phyloP scores from a whole-genome alignment of 2,797 vertebrate genomes.

The Odontamblyopus lacepedii region DNA sequence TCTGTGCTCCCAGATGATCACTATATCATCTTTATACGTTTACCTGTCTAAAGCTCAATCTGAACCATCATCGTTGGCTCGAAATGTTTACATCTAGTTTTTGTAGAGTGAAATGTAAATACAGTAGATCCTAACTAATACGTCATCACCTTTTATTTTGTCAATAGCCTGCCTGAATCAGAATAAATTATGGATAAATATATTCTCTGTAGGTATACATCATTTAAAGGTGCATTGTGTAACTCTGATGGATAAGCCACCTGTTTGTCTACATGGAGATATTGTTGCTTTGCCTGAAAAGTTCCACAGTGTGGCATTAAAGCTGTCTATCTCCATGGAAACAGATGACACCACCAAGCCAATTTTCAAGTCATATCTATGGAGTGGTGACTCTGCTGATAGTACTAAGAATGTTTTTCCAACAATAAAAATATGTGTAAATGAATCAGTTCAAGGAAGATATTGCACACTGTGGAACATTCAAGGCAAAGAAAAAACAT shows the following conservation, averaged over 20 bases:
- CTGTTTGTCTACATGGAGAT: no score
- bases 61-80: conserved; percentile 11
- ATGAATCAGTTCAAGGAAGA: no score
- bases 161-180: not conserved
- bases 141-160: not conserved
- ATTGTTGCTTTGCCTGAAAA: no score
- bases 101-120: conserved; percentile 4
- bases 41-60: conserved; percentile 19
- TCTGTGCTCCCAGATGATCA: conserved; percentile 32
- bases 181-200: not conserved
- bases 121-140: not conserved
- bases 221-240: not conserved
- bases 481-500: no score
- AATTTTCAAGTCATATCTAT: no score
- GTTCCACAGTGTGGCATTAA: no score
- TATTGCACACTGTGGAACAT: no score
- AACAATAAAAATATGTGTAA: no score
- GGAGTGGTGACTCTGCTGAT: no score
- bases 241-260: not conserved
- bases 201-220: not conserved
- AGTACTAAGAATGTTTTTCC: no score
- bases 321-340: no score
- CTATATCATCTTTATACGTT: conserved; percentile 29
- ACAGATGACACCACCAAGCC: no score
- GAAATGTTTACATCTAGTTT: conserved; percentile 5